These are phyloP conservation scores for Anticlea derivata DNA, from an alignment of 2,888 invertebrate species.

Conservation along the genomic window DNA sequence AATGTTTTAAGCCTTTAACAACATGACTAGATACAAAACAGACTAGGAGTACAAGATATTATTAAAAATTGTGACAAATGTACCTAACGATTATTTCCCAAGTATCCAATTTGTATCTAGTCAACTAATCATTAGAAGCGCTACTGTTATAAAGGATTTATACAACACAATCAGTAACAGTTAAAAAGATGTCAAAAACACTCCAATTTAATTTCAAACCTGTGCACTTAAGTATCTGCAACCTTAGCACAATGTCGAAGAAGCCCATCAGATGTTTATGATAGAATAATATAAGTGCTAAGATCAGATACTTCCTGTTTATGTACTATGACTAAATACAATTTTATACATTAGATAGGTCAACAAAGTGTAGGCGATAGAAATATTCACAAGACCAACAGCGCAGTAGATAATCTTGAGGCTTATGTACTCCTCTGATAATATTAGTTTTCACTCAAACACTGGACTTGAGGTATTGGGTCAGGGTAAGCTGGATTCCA, in stretches of 20 bases:
- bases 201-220: slow-evolving; percentile 68
- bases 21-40: slow-evolving; percentile 66
- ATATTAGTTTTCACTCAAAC: slow-evolving; percentile 54
- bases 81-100: not conserved
- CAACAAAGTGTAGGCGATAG: slow-evolving; percentile 47
- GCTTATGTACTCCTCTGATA: slow-evolving; percentile 55
- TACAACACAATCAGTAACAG: slow-evolving; percentile 61
- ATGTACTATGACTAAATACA: slow-evolving; percentile 42
- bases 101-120: slow-evolving; percentile 60
- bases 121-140: slow-evolving; percentile 57
- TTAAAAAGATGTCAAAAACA: slow-evolving; percentile 69
- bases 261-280: slow-evolving; percentile 3
- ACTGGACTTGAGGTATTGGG: slow-evolving; percentile 59
- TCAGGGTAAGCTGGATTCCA: slow-evolving; percentile 66
- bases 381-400: slow-evolving; percentile 63
- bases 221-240: slow-evolving; percentile 50
- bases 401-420: slow-evolving; percentile 59
- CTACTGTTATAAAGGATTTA: slow-evolving; percentile 56
- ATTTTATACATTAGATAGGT: slow-evolving; percentile 45
- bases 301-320: slow-evolving; percentile 57
- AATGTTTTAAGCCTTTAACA: slow-evolving; percentile 77
- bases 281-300: slow-evolving; percentile 51
- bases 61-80: slow-evolving; percentile 19
- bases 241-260: slow-evolving; percentile 61
- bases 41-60: slow-evolving; percentile 21